Evolutionary conservation across 2,113 vertebrate species (phyloP).

Genomic region (Oncorhynchus masou): DNA sequence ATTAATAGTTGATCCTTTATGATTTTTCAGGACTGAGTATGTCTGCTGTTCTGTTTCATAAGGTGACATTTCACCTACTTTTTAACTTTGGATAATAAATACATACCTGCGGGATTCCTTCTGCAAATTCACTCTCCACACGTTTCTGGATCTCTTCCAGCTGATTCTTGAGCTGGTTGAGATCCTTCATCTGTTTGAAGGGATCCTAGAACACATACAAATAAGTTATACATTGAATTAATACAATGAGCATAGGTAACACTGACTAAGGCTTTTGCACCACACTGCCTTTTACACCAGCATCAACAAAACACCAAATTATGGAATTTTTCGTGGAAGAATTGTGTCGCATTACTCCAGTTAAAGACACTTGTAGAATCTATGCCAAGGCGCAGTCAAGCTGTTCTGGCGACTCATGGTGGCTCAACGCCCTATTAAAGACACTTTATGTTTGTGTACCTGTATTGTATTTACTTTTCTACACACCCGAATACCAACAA

Average conservation of each 20-base stretch:
- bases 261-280: neutral
- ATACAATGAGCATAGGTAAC: neutral
- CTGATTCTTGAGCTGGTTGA: conserved; percentile 86
- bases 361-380: no score
- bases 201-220: conserved; percentile 77
- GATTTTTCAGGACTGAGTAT: neutral
- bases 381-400: no score
- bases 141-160: conserved; percentile 84
- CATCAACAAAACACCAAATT: no score
- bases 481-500: neutral
- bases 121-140: conserved; percentile 83
- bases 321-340: no score
- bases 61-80: neutral
- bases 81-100: neutral
- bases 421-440: no score
- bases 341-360: no score
- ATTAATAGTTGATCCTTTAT: neutral
- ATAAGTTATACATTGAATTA: neutral
- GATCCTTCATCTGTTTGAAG: conserved; percentile 84
- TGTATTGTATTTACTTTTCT: no score
- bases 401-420: no score
- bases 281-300: no score
- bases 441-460: no score
- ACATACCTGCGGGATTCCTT: conserved; percentile 81
- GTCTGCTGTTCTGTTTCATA: neutral